Evolutionary conservation across 1,140 invertebrate species (phyloP).

Genomic region (Drosophila funebris): DNA sequence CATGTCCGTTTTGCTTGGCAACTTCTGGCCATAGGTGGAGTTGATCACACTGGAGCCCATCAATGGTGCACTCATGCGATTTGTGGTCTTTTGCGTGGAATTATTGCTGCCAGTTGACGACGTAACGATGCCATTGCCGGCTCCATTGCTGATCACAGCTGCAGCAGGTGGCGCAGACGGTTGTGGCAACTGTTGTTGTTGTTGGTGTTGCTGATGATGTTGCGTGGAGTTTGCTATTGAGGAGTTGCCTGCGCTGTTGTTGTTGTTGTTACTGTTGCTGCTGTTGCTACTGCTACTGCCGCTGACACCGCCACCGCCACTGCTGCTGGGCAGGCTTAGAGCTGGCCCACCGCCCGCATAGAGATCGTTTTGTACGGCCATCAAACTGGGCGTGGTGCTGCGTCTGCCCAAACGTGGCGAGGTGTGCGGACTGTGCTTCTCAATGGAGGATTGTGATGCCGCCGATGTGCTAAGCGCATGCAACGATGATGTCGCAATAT

Average conservation of each 20-base stretch:
- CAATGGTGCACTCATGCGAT: constrained; percentile 80
- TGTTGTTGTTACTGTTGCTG: constrained; percentile 19
- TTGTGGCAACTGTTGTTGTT: constrained; percentile 21
- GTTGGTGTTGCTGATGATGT: constrained; percentile 29
- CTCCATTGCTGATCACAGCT: constrained; percentile 52
- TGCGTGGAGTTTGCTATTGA: constrained; percentile 13
- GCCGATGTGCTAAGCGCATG: constrained; percentile 84
- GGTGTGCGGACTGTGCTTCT: constrained; percentile 83
- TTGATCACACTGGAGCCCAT: constrained; percentile 67
- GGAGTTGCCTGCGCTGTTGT: background rate
- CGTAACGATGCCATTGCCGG: constrained; percentile 12
- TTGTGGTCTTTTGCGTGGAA: constrained; percentile 68
- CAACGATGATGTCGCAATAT: constrained; percentile 86
- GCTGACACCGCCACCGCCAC: constrained; percentile 15
- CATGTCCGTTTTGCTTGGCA: constrained; percentile 51
- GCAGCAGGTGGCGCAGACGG: constrained; percentile 65
- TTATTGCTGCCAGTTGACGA: background rate
- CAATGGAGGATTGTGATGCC: constrained; percentile 51
- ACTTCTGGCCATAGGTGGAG: constrained; percentile 69
- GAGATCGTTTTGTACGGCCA: constrained; percentile 81
- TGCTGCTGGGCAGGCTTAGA: constrained; percentile 61
- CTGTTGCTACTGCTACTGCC: constrained; percentile 11
- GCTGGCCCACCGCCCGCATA: constrained; percentile 66
- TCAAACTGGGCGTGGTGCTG: constrained; percentile 79
- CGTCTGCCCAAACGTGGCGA: constrained; percentile 76